These are phyloP conservation scores for Sebastes itinus DNA, from an alignment of 2,797 vertebrate genomes.

Conservation along the genomic window DNA sequence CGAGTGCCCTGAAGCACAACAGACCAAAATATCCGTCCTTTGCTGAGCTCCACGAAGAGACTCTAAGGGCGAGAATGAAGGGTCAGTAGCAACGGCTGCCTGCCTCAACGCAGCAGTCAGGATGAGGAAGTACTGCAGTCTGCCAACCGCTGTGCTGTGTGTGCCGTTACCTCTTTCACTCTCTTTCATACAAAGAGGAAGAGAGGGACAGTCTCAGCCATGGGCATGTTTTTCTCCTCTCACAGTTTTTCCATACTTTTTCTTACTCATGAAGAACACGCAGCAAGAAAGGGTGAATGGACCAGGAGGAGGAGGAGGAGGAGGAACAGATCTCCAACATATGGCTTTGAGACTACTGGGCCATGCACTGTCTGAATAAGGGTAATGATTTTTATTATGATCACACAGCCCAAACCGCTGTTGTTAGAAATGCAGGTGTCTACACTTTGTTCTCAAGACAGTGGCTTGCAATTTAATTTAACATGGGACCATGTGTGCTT, in stretches of 20 bases:
- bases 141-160: conserved; percentile 37
- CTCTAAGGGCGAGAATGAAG: conserved; percentile 12
- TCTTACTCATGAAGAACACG: conserved; percentile 18
- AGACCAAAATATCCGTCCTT: conserved; percentile 35
- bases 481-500: conserved; percentile 20
- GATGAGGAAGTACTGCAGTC: conserved; percentile 69
- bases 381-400: conserved; percentile 8
- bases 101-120: conserved; percentile 50
- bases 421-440: conserved; percentile 20
- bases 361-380: not conserved
- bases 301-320: conserved; percentile 1
- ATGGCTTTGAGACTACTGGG: conserved; percentile 3
- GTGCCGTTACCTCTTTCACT: conserved; percentile 22
- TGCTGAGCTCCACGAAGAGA: conserved; percentile 1
- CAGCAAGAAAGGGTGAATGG: not conserved
- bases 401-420: not conserved
- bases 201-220: conserved; percentile 21
- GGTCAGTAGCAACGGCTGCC: conserved; percentile 31
- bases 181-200: conserved; percentile 52
- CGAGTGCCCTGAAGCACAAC: conserved; percentile 23
- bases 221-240: conserved; percentile 54
- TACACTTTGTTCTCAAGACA: conserved; percentile 16
- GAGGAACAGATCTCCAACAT: conserved; percentile 13
- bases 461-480: conserved; percentile 16
- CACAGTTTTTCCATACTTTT: conserved; percentile 53